Percentiles rank a stretch among this genome's conserved stretches.
phyloP scores from a whole-genome alignment of 2,113 vertebrate genomes.

The Macroglossus sobrinus region DNA sequence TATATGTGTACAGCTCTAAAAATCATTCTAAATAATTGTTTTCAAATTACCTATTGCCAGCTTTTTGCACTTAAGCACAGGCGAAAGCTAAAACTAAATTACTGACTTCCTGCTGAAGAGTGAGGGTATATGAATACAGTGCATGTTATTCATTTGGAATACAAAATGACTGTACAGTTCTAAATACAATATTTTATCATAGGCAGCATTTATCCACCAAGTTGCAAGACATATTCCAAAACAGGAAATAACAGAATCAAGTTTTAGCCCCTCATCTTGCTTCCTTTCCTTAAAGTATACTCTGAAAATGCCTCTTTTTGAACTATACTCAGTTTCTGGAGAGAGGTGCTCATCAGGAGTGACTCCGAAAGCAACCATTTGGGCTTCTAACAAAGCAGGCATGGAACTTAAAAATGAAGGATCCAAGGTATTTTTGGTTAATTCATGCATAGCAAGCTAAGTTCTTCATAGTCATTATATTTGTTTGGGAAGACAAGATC shows the following conservation, averaged over 20 bases:
- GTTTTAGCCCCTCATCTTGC: neutral
- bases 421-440: neutral
- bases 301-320: neutral
- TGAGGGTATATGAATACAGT: neutral
- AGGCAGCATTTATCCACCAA: neutral
- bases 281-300: neutral
- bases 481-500: neutral
- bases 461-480: neutral
- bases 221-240: neutral
- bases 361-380: neutral
- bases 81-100: constrained; percentile 48
- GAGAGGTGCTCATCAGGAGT: neutral
- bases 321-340: constrained; percentile 33
- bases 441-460: neutral
- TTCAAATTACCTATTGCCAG: constrained; percentile 28
- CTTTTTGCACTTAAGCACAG: constrained; percentile 28
- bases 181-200: constrained; percentile 17
- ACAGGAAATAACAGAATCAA: constrained; percentile 20
- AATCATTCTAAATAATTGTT: constrained; percentile 51
- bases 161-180: constrained; percentile 4
- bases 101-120: constrained; percentile 34
- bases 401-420: constrained; percentile 18
- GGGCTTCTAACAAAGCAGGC: neutral
- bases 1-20: neutral
- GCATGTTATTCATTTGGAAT: neutral